phyloP scores from a whole-genome alignment of 2,113 vertebrate species.

The Craseonycteris thonglongyai region DNA sequence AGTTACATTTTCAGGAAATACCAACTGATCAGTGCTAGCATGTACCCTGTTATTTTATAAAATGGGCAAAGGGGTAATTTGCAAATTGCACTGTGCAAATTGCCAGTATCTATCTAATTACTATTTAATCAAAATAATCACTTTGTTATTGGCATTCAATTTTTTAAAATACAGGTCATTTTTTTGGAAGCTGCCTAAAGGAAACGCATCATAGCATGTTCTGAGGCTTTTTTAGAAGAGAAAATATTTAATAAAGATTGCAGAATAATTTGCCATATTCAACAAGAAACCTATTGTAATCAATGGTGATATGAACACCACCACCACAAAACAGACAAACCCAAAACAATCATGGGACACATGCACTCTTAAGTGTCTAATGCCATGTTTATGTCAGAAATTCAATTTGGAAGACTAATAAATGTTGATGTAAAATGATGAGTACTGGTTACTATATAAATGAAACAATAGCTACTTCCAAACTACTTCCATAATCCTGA shows the following conservation, averaged over 20 bases:
- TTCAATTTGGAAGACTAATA: neutral
- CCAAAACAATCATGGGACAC: neutral
- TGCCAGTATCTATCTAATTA: slow-evolving; percentile 40
- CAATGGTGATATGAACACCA: neutral
- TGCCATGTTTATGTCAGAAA: neutral
- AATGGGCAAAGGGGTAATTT: slow-evolving; percentile 40
- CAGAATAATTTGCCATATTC: neutral
- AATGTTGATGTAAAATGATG: neutral
- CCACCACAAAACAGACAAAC: neutral
- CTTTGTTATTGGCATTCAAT: slow-evolving; percentile 5
- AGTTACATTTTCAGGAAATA: slow-evolving; percentile 18
- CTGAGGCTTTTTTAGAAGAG: neutral
- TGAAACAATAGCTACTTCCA: neutral
- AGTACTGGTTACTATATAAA: neutral
- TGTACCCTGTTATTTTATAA: slow-evolving; percentile 48
- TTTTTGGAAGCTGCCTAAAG: neutral
- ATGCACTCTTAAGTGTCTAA: neutral
- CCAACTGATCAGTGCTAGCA: neutral
- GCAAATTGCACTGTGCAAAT: slow-evolving; percentile 46
- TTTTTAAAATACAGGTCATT: neutral
- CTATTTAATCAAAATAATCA: slow-evolving; percentile 58
- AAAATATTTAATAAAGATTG: slow-evolving; percentile 5
- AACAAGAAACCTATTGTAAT: neutral
- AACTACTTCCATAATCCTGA: neutral
- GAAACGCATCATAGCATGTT: neutral